phyloP scores from a whole-genome alignment of 64 coral and sea anemone species.

The Stichodactyla helianthus region DNA sequence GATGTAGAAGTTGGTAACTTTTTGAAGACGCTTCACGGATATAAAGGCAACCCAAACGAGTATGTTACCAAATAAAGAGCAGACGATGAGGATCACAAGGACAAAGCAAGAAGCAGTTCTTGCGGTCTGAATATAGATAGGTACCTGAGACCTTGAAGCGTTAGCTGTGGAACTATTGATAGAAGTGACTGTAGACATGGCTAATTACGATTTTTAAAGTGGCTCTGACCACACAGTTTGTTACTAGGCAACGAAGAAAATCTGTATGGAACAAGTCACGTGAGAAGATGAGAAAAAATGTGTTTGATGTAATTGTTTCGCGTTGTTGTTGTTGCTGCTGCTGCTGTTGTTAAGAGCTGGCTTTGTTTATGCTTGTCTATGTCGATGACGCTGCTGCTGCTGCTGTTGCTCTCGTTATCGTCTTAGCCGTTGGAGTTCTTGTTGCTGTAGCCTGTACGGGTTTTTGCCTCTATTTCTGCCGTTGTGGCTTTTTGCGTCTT shows the following conservation, averaged over 20 bases:
- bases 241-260: neutral
- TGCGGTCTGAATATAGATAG: neutral
- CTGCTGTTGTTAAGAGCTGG: neutral
- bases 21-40: constrained; percentile 35
- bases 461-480: too few species aligned
- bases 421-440: too few species aligned
- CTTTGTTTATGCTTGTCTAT: too few species aligned
- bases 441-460: too few species aligned
- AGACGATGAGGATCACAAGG: constrained; percentile 19
- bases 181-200: neutral
- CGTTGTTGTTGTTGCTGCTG: neutral
- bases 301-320: too few species aligned
- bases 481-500: too few species aligned
- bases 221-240: neutral
- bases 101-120: constrained; percentile 3
- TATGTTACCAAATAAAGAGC: constrained; percentile 48
- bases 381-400: too few species aligned
- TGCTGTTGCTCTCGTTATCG: too few species aligned
- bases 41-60: constrained; percentile 48
- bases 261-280: too few species aligned
- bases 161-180: neutral
- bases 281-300: too few species aligned
- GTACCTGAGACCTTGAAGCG: neutral
- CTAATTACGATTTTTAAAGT: neutral
- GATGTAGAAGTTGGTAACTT: constrained; percentile 55